Evolutionary conservation across 2,113 vertebrate species (phyloP), one percentile per base, ranked within the genome.

Genomic region (Psittacus erithacus): DNA sequence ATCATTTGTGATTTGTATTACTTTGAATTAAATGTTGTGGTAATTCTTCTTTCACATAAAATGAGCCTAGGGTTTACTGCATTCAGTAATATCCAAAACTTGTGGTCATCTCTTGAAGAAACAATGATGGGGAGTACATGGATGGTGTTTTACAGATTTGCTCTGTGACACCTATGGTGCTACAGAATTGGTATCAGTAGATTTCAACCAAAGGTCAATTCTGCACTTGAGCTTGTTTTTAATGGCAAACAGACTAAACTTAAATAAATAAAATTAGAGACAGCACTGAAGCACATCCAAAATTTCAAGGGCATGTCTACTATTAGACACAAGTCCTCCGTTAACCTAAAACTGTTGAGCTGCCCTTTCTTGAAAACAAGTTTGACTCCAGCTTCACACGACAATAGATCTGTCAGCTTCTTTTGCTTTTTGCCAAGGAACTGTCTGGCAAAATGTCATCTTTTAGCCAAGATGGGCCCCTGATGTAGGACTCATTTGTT

Each of bases 341-440:
- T 77, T 86, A 63, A 74, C 73, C 31, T 70, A 33, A 74, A 92
- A 49, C 38, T 57, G 47, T 57, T 90, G 76, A 75, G n/a, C 68
- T 88, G 53, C 31, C 46, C 31, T 88, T 53, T 82, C 69, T 69
- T 82, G 74, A 82, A 93, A 96, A 55, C 50, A 75, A 74, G 18
- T 76, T 82, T 67, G 49, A 83, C 46, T 90, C 38, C 55, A 71
- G 88, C 86, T 88, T 95, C 79, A 38, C 27, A 18, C 3, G 25
- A 41, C 82, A 88, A 41, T 39, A 87, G 52, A 79, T 55, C 86
- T 7, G 1, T 92, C 69, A 78, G 33, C 46, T 68, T 19, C 38
- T 47, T 80, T 57, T 74, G 20, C 27, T 41, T 86, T 71, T 65
- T 85, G 91, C 91, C 94, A 92, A 91, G 91, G 87, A 95, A 41